phyloP scores from a whole-genome alignment of 1,140 invertebrate species.

The Drosophila fuyamai region DNA sequence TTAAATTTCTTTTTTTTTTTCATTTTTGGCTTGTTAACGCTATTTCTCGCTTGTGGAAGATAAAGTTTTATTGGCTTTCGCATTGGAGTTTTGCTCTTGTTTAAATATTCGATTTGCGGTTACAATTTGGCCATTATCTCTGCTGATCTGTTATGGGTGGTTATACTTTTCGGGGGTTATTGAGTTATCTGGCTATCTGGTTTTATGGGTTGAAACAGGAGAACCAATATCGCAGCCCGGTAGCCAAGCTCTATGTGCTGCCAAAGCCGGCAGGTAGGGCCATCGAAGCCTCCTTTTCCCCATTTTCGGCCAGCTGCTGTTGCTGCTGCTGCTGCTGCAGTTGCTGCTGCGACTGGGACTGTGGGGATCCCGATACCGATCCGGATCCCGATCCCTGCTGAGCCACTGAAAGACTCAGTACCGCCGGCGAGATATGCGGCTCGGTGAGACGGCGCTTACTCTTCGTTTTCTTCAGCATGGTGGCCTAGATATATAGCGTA shows the following conservation, averaged over 20 bases:
- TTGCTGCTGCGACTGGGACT: slow-evolving; percentile 56
- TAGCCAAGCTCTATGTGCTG: slow-evolving; percentile 81
- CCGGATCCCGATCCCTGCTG: slow-evolving; percentile 17
- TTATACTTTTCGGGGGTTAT: slow-evolving; percentile 7
- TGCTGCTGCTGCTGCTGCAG: slow-evolving; percentile 48
- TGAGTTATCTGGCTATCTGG: slow-evolving; percentile 17
- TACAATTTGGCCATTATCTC: slow-evolving; percentile 13
- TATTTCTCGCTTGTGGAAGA: slow-evolving; percentile 36
- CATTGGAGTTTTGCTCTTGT: slow-evolving; percentile 36
- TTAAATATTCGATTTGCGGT: slow-evolving; percentile 24
- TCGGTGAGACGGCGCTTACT: slow-evolving; percentile 96
- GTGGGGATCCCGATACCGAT: slow-evolving; percentile 26
- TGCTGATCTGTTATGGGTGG: slow-evolving; percentile 25
- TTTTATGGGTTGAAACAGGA: slow-evolving; percentile 81
- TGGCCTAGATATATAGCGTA: slow-evolving; percentile 85
- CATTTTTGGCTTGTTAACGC: slow-evolving; percentile 13
- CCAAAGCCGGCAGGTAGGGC: slow-evolving; percentile 52
- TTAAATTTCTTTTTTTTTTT: slow-evolving; percentile 15
- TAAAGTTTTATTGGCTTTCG: slow-evolving; percentile 28
- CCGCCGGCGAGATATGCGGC: slow-evolving; percentile 90
- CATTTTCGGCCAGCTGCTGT: slow-evolving; percentile 74
- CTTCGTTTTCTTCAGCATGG: slow-evolving; percentile 94
- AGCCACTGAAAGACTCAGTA: slow-evolving; percentile 61
- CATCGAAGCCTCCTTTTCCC: slow-evolving; percentile 68
- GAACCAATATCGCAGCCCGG: slow-evolving; percentile 82